phyloP scores from a whole-genome alignment of 2,888 invertebrate species.

The Bombylius discolor region DNA sequence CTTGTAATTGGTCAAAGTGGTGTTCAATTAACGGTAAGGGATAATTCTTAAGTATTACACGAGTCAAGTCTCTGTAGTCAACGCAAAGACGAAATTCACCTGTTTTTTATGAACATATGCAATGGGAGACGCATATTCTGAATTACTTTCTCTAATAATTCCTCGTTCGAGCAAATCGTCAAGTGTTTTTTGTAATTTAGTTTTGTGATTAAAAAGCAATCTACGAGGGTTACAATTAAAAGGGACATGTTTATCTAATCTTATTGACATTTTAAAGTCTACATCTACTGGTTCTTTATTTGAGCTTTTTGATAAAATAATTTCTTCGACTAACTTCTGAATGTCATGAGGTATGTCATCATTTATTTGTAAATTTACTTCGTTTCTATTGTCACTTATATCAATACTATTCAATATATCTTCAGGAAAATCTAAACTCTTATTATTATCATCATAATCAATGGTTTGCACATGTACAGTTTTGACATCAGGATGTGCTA shows the following conservation, averaged over 20 bases:
- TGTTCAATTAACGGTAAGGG: slow-evolving; percentile 6
- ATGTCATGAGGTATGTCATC: not conserved
- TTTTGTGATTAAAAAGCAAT: not conserved
- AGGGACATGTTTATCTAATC: not conserved
- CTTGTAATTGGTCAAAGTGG: slow-evolving; percentile 4
- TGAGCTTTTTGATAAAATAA: not conserved
- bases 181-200: slow-evolving; percentile 1
- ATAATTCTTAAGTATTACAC: not conserved
- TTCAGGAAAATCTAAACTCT: too few species aligned
- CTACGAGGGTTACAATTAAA: not conserved
- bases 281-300: not conserved
- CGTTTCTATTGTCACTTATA: not conserved
- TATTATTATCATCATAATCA: not conserved
- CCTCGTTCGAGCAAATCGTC: slow-evolving; percentile 4
- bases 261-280: not conserved
- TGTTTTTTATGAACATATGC: slow-evolving; percentile 8
- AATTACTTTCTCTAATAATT: slow-evolving; percentile 7
- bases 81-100: slow-evolving; percentile 5
- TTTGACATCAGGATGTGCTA: not conserved
- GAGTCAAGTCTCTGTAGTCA: slow-evolving; percentile 7
- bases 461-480: not conserved
- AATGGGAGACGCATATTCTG: slow-evolving; percentile 5
- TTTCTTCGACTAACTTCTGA: not conserved
- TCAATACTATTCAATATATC: not conserved
- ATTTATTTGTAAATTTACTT: not conserved